A percentile compares a stretch with the other conserved stretches of the same genome.
Conservation (phyloP, 2,797 vertebrate species). For the Simalia tracyae region DNA sequence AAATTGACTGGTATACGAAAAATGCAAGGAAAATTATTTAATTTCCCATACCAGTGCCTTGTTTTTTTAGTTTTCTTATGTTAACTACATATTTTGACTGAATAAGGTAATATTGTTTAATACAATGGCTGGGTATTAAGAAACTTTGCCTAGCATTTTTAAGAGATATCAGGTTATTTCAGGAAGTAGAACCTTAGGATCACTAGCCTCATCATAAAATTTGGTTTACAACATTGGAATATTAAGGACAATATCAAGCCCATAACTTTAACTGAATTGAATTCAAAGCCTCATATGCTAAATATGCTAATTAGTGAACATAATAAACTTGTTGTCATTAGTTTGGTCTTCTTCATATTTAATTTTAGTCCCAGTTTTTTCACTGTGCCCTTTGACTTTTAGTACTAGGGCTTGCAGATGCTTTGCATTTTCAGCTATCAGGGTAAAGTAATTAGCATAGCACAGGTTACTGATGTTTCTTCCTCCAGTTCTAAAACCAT, state of each 20-base stretch:
- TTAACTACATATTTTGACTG: not conserved
- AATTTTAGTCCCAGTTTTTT: no score
- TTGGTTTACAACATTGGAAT: no score
- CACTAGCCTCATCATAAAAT: not conserved
- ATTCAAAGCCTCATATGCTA: not conserved
- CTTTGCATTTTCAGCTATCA: no score
- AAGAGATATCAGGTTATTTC: not conserved
- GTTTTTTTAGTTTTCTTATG: not conserved
- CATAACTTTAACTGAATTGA: not conserved
- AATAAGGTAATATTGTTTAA: not conserved
- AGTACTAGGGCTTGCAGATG: no score
- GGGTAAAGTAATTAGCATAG: no score
- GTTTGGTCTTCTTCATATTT: no score
- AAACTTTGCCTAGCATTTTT: not conserved
- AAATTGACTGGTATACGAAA: not conserved
- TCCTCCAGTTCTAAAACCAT: no score
- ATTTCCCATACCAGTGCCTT: not conserved
- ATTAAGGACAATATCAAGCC: no score
- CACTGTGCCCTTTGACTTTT: no score
- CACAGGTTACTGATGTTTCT: no score
- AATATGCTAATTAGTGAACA: not conserved
- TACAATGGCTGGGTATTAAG: no score
- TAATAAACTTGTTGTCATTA: no score
- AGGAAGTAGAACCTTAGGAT: not conserved
- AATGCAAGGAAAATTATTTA: not conserved